phyloP scores from a whole-genome alignment of 2,888 invertebrate genomes.

The Hetaerina titia region DNA sequence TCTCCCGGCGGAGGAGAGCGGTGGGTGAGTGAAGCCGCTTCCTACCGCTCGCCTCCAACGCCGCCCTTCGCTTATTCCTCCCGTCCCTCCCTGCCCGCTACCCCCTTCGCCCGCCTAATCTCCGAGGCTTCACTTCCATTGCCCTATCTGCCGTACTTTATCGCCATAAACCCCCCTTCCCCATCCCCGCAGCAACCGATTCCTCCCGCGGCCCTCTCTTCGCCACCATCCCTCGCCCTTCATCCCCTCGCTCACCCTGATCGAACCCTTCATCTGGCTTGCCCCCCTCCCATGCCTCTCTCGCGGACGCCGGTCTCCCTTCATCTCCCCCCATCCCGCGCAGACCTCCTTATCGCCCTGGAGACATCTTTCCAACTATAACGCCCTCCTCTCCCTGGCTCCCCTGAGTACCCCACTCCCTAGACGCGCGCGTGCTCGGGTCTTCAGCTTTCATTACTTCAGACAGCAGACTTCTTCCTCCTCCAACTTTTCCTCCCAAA shows the following conservation, averaged over 20 bases:
- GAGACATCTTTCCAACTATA: not conserved
- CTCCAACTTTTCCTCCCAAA: not conserved
- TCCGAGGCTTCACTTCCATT: not conserved
- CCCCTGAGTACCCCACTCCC: not conserved
- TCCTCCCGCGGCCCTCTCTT: not conserved
- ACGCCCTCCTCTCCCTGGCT: not conserved
- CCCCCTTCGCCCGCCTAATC: not conserved
- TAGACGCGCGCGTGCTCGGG: not conserved
- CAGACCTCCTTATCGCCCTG: constrained; percentile 19
- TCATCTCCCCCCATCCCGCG: not conserved
- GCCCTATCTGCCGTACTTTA: not conserved
- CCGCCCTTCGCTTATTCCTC: not conserved
- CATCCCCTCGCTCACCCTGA: not conserved
- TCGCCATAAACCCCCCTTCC: not conserved
- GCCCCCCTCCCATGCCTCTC: constrained; percentile 12
- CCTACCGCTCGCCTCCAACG: not conserved
- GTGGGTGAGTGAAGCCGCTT: not conserved
- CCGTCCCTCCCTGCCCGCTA: not conserved
- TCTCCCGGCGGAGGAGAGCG: not conserved
- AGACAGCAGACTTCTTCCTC: not conserved
- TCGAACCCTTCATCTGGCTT: not conserved
- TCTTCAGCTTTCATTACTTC: constrained; percentile 24
- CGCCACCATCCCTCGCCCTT: not conserved
- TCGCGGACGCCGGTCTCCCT: not conserved
- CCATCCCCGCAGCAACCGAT: not conserved